Evolutionary conservation across 2,888 invertebrate species (phyloP).

Genomic region (Torymus auratus): DNA sequence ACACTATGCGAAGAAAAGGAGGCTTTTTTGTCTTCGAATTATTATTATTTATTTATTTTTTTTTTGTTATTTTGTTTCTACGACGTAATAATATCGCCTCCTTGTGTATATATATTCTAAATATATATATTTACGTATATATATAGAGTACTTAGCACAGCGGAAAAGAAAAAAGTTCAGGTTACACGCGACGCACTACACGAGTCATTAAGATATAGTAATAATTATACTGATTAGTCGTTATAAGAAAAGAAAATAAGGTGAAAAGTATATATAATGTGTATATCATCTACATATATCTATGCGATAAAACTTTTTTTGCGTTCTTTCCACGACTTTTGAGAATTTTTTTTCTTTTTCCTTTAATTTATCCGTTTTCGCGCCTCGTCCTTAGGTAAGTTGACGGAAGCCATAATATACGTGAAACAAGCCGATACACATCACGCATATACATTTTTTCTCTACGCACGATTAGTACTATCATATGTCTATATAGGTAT

Average conservation of each 20-base stretch:
- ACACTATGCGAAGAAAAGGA: conserved; percentile 23
- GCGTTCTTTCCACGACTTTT: too few relatives aligned
- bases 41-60: background rate
- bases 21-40: conserved; percentile 47
- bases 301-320: background rate
- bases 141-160: conserved; percentile 12
- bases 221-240: conserved; percentile 13
- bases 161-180: conserved; percentile 12
- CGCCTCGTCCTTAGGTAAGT: too few relatives aligned
- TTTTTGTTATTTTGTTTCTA: conserved; percentile 20
- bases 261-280: conserved; percentile 14
- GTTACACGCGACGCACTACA: background rate
- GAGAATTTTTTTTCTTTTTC: too few relatives aligned
- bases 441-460: too few relatives aligned
- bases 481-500: background rate
- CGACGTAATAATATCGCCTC: conserved; percentile 17
- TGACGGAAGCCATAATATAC: too few relatives aligned
- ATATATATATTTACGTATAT: conserved; percentile 15
- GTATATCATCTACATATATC: background rate
- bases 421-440: too few relatives aligned
- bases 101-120: too few relatives aligned
- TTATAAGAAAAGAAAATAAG: background rate
- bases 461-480: background rate
- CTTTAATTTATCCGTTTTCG: too few relatives aligned
- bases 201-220: background rate